Evolutionary conservation across 2,888 invertebrate species (phyloP), one percentile per base, ranked within the genome.

Genomic region (Mimachlamys varia): DNA sequence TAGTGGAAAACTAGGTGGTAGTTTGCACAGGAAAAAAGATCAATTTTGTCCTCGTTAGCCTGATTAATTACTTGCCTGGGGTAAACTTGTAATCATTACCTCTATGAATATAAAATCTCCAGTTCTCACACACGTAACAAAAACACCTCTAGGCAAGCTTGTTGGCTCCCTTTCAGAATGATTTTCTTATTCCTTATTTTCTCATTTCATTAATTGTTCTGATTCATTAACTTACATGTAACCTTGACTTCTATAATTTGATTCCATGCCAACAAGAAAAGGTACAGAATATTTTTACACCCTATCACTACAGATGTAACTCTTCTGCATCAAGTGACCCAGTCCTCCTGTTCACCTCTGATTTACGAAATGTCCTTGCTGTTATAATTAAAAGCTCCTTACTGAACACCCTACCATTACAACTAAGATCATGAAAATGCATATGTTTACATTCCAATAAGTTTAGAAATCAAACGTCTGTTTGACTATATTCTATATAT

Each of bases 201-300:
- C 76, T 76, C 27, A 76, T 76, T 76, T 76, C 76, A 76, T 76
- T 76, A 76, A 76, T 33, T 27, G 22, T 62, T 44, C 17, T 76
- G 1, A 76, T 76, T 76, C 76, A 76, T 76, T 76, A 76, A 17
- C 33, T 13, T 27, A n/a, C n/a, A n/a, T n/a, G n/a, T n/a, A 33
- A 27, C 17, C 76, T 76, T 0, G n/a, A 58, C n/a, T 13, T 2
- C 22, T 76, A 15, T 33, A 27, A 33, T 76, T 76, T 27, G 76
- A 27, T 76, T 76, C 33, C 76, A 33, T 76, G 76, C 76, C 33
- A 76, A 76, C 76, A 33, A 0, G 33, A n/a, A 3, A 27, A 33
- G 33, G 76, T 33, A 10, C 7, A 27, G 13, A 27, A 76, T 76
- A 1, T 27, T 27, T 12, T 19, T 76, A 76, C 53, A 53, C 76